Evolutionary conservation across 2,113 vertebrate genomes (phyloP).

Genomic region (Prinia subflava): DNA sequence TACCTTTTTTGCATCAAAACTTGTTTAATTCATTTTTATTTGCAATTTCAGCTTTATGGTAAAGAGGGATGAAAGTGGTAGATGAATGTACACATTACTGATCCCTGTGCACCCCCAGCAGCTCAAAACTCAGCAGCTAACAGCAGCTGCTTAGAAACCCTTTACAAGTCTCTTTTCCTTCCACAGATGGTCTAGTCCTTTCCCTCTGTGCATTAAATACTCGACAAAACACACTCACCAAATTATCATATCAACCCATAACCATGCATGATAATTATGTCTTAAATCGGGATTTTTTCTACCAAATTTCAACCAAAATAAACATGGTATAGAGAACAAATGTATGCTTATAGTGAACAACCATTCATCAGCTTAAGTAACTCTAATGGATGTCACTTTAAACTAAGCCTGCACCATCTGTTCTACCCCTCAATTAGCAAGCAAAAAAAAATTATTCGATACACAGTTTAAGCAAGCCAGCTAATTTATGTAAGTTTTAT

Average conservation of each 20-base stretch:
- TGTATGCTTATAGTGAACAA: slow-evolving; percentile 7
- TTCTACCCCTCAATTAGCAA: slow-evolving; percentile 53
- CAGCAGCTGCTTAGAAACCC: not conserved
- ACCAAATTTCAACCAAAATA: slow-evolving; percentile 15
- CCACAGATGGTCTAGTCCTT: not conserved
- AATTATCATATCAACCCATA: slow-evolving; percentile 20
- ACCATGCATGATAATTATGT: slow-evolving; percentile 1
- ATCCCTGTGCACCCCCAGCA: not conserved
- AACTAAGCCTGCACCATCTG: slow-evolving; percentile 64
- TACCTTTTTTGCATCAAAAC: not conserved
- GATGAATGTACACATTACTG: not conserved
- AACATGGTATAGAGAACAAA: slow-evolving; percentile 2
- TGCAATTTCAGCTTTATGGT: not conserved
- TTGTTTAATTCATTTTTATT: not conserved
- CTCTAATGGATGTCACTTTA: slow-evolving; percentile 56
- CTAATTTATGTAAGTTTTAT: slow-evolving; percentile 30
- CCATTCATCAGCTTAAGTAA: slow-evolving; percentile 55
- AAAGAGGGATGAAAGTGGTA: not conserved
- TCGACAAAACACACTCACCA: not conserved
- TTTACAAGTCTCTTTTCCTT: not conserved
- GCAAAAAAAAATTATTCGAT: slow-evolving; percentile 9
- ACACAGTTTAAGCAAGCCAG: not conserved
- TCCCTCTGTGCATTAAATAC: not conserved
- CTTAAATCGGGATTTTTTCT: slow-evolving; percentile 16
- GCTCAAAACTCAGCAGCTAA: not conserved